Base-by-base conservation (phyloP, 2,113 vertebrate genomes). In the Coptodon bakossiorum region DNA sequence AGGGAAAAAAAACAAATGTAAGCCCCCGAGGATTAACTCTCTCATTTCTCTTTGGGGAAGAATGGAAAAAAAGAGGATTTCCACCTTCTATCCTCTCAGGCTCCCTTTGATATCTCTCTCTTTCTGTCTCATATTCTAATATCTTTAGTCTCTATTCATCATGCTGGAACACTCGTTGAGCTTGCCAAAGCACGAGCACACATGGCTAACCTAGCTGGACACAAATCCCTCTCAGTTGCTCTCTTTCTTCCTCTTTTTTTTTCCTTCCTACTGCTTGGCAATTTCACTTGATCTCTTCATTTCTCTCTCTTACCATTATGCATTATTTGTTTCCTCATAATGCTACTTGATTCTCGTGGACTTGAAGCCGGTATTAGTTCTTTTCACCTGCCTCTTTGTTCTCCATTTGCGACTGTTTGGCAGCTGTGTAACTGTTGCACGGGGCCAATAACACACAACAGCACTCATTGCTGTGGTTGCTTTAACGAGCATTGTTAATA, bases 21-120 rank as follows among this genome's bases (percentile, higher is more conserved):
- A 97, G 87, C 94, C 94, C 91, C 85, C 10, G 90, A 88, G 95
- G 96, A 96, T 96, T 97, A 97, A 95, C 94, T 93, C 94, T 94
- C 95, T 96, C 93, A 94, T 96, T 96, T 91, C 92, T 96, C 92
- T 94, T 86, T 90, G 86, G 86, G 92, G 81, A 92, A 94, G 94
- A 95, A 95, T 86, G 45, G 85, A 19, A 80, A 92, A 91, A 95
- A 93, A 95, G 92, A 93, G 94, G 95, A 94, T 95, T 95, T 93
- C 89, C 85, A 90, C 81, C 90, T 92, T 86, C 91, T 80, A 92
- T 91, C 90, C 89, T 91, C 86, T 91, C 88, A 91, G 88, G 80
- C 81, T 91, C 91, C 86, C 92, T 95, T 94, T 94, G 91, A 95
- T 94, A 94, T 94, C 92, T 87, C 88, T 86, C 86, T 86, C 80